Evolutionary conservation across 2,888 invertebrate genomes (phyloP), one percentile per base, ranked within the genome.

Genomic region (Caenorhabditis zanzibari): DNA sequence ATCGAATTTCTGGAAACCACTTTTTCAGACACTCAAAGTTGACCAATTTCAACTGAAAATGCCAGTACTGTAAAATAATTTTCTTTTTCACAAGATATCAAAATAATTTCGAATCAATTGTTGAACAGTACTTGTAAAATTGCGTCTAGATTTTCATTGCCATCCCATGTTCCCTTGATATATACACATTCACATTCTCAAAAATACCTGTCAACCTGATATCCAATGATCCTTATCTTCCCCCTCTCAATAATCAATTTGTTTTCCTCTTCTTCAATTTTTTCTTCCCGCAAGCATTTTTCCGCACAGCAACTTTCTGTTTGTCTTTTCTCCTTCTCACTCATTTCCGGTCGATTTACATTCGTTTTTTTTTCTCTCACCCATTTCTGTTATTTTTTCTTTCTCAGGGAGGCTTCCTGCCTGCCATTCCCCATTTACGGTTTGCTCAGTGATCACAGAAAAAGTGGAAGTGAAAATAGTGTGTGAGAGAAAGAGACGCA

Each of bases 301-400:
- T 68, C 54, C 68, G 66, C 68, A 68, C 68, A 68, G 68, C 35
- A 68, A 68, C 68, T 68, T 68, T 68, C 24, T 7, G 19, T 54
- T 32, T 19, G 22, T 12, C 47, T 12, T 68, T 52, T 54, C 35
- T 68, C 38, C 35, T 54, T 52, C 54, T 38, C 73, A 35, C 47
- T 63, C 73, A 73, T 73, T 73, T 73, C 73, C 73, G 73, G 73
- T 63, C 73, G 73, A 73, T 73, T 73, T 61, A 73, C 73, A 73
- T 73, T 73, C 47, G 44, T 61, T 73, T 73, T 73, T 73, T 61
- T 32, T 28, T 2, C 58, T 58, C 56, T 47, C 58, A 22, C 71
- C 19, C 41, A 14, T 26, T 28, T 41, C 56, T 56, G 12, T 22
- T 59, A 44, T 44, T 44, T 44, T 44, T n/a, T 66, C 24, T 64